These are phyloP conservation scores for Syngnathus typhle DNA, from an alignment of 2,113 vertebrate genomes.

Conservation along the genomic window DNA sequence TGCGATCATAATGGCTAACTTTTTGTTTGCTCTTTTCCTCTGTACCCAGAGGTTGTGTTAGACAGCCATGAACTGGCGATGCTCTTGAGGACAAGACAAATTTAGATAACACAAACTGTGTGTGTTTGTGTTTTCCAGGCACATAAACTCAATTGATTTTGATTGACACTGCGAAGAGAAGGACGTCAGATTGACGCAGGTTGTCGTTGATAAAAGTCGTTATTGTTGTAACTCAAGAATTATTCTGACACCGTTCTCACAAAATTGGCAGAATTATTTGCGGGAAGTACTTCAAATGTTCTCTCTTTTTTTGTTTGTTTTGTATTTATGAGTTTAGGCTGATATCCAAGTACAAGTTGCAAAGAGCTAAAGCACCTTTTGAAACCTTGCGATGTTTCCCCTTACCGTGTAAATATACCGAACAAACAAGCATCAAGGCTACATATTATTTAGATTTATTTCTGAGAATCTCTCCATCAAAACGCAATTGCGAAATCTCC, in stretches of 20 bases:
- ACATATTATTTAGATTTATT: neutral
- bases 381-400: slow-evolving; percentile 9
- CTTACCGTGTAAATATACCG: neutral
- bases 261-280: neutral
- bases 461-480: neutral
- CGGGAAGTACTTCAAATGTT: neutral
- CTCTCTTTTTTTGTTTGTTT: slow-evolving; percentile 6
- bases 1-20: slow-evolving; percentile 59
- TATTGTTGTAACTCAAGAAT: neutral
- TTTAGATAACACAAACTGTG: slow-evolving; percentile 28
- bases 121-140: neutral
- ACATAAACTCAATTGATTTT: neutral
- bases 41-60: slow-evolving; percentile 44
- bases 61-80: slow-evolving; percentile 49
- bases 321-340: slow-evolving; percentile 9
- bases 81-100: slow-evolving; percentile 57
- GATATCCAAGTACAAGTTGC: slow-evolving; percentile 10
- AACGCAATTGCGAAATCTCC: neutral
- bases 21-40: slow-evolving; percentile 49
- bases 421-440: neutral
- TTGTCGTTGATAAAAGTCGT: neutral
- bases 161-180: neutral
- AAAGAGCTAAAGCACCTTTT: slow-evolving; percentile 14
- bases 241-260: neutral
- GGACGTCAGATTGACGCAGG: neutral